Base-by-base conservation (phyloP, 2,797 vertebrate species). In the Sebastes minor region DNA sequence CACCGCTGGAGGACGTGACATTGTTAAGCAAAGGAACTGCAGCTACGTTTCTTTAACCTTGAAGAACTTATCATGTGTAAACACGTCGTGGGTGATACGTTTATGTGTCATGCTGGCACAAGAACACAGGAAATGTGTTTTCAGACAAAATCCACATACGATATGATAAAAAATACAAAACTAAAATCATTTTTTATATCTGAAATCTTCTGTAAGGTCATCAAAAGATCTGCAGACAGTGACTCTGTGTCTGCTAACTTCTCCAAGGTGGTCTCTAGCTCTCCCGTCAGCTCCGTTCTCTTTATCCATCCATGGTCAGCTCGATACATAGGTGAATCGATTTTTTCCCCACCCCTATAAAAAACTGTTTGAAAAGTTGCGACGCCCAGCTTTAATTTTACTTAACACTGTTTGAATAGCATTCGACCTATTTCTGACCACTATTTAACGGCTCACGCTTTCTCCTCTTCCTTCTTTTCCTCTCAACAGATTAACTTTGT, bases 401-500 rank as follows among this genome's bases (percentile, higher is more conserved):
- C 35, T 13, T 22, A 22, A 6, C 59, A 57, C 42, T 46, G 14
- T 46, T 23, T 28, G 25, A 78, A 14, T 18, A 78, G 20, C 52
- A 59, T 23, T 23, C 3, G 32, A 46, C 42, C 42, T 46, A 32
- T 28, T n/a, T 68, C 1, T 59, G 12, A 46, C 12, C 20, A 32
- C 18, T 56, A 22, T 74, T 61, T 73, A 0, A 59, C 59, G 49
- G 13, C 20, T 23, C n/a, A 46, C 4, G 9, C 14, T 23, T n/a
- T 60, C 4, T 61, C 6, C 16, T 65, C 27, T 23, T 20, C 16
- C 13, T 25, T 18, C 13, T 64, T 3, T 49, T 71, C 12, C 38
- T 27, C 35, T 25, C 60, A 22, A 6, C 89, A 95, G 94, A 76
- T 95, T 7, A 95, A 95, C 74, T 95, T 96, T 32, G 93, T 96